Conservation (phyloP, 2,888 invertebrate genomes). For the Tipula unca region DNA sequence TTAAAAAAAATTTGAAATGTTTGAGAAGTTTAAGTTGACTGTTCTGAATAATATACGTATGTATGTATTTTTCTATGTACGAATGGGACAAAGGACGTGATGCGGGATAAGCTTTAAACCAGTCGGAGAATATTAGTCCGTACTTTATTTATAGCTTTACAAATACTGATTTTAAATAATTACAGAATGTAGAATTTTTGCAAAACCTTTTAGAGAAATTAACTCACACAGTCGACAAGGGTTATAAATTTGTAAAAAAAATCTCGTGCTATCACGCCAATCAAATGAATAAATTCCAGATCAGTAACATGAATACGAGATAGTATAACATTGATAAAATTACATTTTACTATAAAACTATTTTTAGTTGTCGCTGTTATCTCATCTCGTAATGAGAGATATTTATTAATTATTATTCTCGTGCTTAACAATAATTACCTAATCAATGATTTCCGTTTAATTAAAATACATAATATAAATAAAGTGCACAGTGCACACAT, state of each 20-base stretch:
- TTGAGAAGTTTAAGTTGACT: too few relatives aligned
- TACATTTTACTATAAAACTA: background rate
- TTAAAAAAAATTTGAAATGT: too few relatives aligned
- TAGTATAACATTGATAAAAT: background rate
- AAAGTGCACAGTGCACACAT: background rate
- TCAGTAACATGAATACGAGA: background rate
- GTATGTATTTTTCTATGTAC: too few relatives aligned
- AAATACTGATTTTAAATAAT: too few relatives aligned
- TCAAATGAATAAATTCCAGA: background rate
- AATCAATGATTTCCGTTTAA: background rate
- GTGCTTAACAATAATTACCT: background rate
- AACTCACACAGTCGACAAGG: background rate
- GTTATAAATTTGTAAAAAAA: background rate
- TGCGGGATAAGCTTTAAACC: too few relatives aligned
- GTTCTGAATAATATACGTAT: too few relatives aligned
- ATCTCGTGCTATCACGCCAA: background rate
- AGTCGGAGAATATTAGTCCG: too few relatives aligned
- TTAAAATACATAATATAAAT: too few relatives aligned
- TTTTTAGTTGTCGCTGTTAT: background rate
- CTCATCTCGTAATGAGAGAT: background rate
- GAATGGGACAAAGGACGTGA: too few relatives aligned
- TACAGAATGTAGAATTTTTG: too few relatives aligned
- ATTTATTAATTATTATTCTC: background rate
- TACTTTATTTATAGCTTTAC: too few relatives aligned
- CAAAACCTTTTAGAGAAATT: too few relatives aligned